Evolutionary conservation across 2,888 invertebrate species (phyloP), one percentile per base, ranked within the genome.

Genomic region (Sesamia inferens): DNA sequence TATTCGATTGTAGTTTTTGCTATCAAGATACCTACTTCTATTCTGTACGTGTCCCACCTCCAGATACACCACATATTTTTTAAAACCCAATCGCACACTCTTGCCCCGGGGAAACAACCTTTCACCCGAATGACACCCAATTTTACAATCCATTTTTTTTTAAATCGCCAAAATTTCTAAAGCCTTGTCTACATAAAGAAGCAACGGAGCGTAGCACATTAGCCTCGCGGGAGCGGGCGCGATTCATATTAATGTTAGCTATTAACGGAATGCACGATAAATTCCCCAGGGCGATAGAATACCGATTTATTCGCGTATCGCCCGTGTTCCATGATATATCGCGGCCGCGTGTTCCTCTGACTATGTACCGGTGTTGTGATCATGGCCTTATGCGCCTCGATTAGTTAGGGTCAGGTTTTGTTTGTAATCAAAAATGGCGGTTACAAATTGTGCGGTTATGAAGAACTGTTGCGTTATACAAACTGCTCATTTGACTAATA

Each of bases 211-310:
- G 68, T 62, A 73, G 79, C 74, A 84, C 81, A 85, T 85, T 85
- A 82, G 75, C 71, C 82, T 85, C 84, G 84, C 82, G 85, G 84
- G 85, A 85, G 85, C 85, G 87, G 74, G 85, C 82, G 87, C 89
- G 90, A 88, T 88, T 91, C 87, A 92, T 93, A 94, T 93, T 93
- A 93, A 94, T 93, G 92, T 88, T 86, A 71, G 89, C 93, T 92
- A 94, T 94, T 94, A 94, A 90, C 88, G 86, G 88, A 87, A 87
- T 90, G 90, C 88, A 87, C 91, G 88, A 91, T 92, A 91, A 92
- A 92, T 86, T 88, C 90, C 89, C 82, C 47, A 76, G 85, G 88
- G 92, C 92, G 91, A 93, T 93, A 91, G 92, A 92, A 92, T 90
- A 90, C 87, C 93, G 91, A 93, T 93, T 93, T 92, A 90, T 92